A percentile compares a stretch with the other conserved stretches of the same genome.
phyloP scores from a whole-genome alignment of 1,140 invertebrate species.

The Lepidurus apus region DNA sequence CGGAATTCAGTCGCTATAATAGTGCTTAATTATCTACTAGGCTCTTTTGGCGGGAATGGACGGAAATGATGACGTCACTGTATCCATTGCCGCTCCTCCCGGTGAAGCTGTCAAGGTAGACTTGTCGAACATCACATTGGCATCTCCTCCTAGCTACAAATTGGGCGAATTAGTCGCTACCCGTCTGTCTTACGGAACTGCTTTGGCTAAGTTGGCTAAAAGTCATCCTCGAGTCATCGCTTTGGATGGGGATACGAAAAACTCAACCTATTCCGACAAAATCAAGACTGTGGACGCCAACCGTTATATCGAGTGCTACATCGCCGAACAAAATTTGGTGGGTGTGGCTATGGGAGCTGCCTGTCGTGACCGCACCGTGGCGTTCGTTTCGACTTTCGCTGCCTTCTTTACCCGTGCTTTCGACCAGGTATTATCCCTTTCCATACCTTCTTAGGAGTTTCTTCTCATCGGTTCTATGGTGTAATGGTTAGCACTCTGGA shows the following conservation, averaged over 20 bases:
- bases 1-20: background rate
- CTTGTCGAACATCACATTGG: constrained; percentile 68
- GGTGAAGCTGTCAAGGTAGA: constrained; percentile 65
- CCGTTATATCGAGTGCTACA: constrained; percentile 95
- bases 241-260: constrained; percentile 95
- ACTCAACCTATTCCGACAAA: constrained; percentile 94
- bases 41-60: constrained; percentile 26
- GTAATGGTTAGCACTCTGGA: constrained; percentile 62
- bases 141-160: constrained; percentile 80
- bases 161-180: constrained; percentile 78
- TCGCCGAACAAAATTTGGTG: constrained; percentile 97
- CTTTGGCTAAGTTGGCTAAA: constrained; percentile 78
- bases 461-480: constrained; percentile 45
- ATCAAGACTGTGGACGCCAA: constrained; percentile 64
- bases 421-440: constrained; percentile 66
- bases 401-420: constrained; percentile 94
- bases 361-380: constrained; percentile 78
- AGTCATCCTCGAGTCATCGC: constrained; percentile 80
- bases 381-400: constrained; percentile 95
- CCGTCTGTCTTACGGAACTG: constrained; percentile 88
- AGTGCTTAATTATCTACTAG: constrained; percentile 12
- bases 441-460: background rate
- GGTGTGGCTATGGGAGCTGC: constrained; percentile 91
- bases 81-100: constrained; percentile 39
- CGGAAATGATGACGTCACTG: constrained; percentile 27